Evolutionary conservation across 2,888 invertebrate species (phyloP), one percentile per base, ranked within the genome.

Genomic region (Mesorhabditis spiculigera): DNA sequence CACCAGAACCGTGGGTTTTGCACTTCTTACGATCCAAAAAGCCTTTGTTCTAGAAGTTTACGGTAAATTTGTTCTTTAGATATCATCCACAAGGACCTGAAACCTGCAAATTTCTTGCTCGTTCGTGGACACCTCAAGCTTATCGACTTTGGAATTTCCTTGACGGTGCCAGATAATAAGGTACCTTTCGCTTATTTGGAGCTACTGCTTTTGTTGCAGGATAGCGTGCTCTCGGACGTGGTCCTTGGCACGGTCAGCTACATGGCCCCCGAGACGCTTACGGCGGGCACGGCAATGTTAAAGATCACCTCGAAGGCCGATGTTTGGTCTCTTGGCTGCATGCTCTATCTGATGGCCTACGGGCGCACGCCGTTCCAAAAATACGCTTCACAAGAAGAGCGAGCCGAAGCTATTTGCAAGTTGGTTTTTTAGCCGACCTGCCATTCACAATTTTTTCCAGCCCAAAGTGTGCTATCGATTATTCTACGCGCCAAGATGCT

Each of bases 261-360:
- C 63, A 70, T 70, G 70, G 43, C 70, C 10, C 70, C 70, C 13
- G 70, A 70, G 42, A 13, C 43, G 45, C 5, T 70, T 43, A 10
- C 16, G 28, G 44, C 16, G 6, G 58, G 58, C 28, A 16, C n/a
- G 6, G 45, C 28, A 42, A 45, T n/a, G 28, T 3, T 28, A 28
- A 28, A 28, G 28, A 92, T 95, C 78, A 92, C 92, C 75, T 92
- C 91, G 78, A 94, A 93, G 85, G 93, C 95, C 63, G 96, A 97
- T 87, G 93, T 97, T 68, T 97, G 97, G 97, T 95, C 95, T 0
- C 89, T 97, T 78, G 97, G 97, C 42, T 96, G 95, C 86, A 97
- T 97, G 84, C 89, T 97, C 74, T 97, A 95, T 88, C 91, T 93
- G 86, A 89, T 97, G 87, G 90, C 94, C 62, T 96, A 94, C 87